Base-by-base conservation (phyloP, 2,797 vertebrate genomes). In the Netta rufina region DNA sequence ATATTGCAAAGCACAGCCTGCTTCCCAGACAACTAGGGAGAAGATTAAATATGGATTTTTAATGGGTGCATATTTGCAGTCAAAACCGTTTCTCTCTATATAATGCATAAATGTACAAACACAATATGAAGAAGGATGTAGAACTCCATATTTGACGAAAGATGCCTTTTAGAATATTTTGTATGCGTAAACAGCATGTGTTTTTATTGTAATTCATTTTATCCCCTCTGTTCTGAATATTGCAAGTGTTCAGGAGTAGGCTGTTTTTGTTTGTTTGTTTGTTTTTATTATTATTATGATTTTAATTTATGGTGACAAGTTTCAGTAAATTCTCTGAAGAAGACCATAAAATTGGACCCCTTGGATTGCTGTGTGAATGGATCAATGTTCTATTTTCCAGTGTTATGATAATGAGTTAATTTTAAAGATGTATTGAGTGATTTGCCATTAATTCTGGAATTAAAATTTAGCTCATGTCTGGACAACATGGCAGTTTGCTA, bases 331-430 rank as follows among this genome's bases (percentile, higher is more conserved):
- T 96, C 36, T 90, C 87, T 87, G 72, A 89, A 84, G 91, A 95
- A 87, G 43, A 85, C 89, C 78, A 95, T 94, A 97, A 97, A 96
- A 94, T 81, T 38, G 66, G 91, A 65, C 61, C 72, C 62, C 88
- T 94, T 75, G 87, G 79, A 93, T 94, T 71, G 77, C 75, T 86
- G 43, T 84, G 73, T 70, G 83, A 92, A 87, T 91, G 87, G 94
- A 97, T 96, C 96, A 94, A 96, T 96, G 92, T 83, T 95, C 96
- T 94, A 84, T 96, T 96, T 97, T 96, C 93, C 89, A 96, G 84
- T 2, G 61, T 94, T 97, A 97, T 92, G 94, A 96, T 95, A 96
- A 97, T 93, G 89, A 96, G 91, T 94, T 95, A 92, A 94, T 96
- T 97, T 96, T 95, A 85, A 92, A 96, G 92, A 96, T 82, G 45